phyloP scores from a whole-genome alignment of 2,113 vertebrate species.

The Ailurus styani region DNA sequence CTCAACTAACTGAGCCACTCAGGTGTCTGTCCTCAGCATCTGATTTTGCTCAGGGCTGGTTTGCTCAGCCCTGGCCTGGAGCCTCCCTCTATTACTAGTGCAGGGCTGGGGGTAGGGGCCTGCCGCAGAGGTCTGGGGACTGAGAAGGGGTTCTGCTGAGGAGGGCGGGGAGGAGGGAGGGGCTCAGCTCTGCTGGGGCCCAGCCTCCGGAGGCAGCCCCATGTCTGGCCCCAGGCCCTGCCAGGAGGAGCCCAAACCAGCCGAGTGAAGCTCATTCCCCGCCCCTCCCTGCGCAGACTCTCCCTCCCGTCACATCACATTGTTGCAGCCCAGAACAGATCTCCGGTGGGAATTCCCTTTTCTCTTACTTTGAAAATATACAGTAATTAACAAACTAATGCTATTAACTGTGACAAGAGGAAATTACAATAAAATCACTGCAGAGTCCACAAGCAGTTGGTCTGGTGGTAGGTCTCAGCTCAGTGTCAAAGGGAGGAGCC shows the following conservation, averaged over 20 bases:
- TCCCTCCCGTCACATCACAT: slow-evolving; percentile 27
- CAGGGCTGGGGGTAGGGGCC: neutral
- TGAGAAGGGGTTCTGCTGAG: neutral
- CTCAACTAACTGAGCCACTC: neutral
- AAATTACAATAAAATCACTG: slow-evolving; percentile 70
- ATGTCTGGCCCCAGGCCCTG: neutral
- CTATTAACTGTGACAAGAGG: slow-evolving; percentile 68
- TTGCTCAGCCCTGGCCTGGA: neutral
- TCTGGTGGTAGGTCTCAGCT: neutral
- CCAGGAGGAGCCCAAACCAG: neutral
- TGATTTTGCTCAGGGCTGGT: neutral
- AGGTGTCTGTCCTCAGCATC: neutral
- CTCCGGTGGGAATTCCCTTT: slow-evolving; percentile 73
- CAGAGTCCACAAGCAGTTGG: slow-evolving; percentile 17
- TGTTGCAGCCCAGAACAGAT: slow-evolving; percentile 53
- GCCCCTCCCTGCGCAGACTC: neutral
- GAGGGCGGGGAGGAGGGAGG: neutral
- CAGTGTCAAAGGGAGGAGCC: neutral
- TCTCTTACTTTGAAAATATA: slow-evolving; percentile 73
- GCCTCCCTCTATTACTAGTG: neutral
- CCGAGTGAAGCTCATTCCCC: neutral
- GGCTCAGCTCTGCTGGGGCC: neutral
- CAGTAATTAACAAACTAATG: slow-evolving; percentile 76
- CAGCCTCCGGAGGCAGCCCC: neutral
- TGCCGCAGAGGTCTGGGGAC: neutral